Conservation (phyloP, 1,140 invertebrate genomes). For the Procambarus clarkii region DNA sequence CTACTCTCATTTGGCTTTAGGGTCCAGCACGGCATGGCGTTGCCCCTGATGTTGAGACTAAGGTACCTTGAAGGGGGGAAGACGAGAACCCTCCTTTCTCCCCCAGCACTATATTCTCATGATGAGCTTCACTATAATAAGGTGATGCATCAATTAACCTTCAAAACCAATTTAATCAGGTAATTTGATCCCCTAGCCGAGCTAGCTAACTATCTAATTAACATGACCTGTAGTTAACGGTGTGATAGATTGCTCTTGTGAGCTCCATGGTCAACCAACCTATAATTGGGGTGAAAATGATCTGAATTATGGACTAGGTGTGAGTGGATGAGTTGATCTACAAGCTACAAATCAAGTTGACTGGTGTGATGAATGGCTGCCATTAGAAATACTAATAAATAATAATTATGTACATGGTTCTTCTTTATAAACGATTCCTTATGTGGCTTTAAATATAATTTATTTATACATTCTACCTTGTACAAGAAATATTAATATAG, state of each 20-base stretch:
- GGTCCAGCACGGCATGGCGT: background rate
- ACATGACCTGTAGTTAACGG: background rate
- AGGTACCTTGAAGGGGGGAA: background rate
- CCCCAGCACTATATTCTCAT: background rate
- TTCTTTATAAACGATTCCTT: too few relatives aligned
- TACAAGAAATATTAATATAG: too few relatives aligned
- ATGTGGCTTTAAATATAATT: too few relatives aligned
- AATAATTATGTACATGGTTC: too few relatives aligned
- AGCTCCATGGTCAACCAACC: slow-evolving; percentile 1
- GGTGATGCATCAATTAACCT: background rate
- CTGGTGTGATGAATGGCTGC: background rate
- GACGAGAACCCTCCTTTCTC: background rate
- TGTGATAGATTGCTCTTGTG: slow-evolving; percentile 13
- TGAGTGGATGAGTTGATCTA: slow-evolving; percentile 23
- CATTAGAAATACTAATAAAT: too few relatives aligned
- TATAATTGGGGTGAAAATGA: background rate
- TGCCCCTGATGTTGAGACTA: background rate
- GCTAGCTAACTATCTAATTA: slow-evolving; percentile 18
- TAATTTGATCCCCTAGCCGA: background rate
- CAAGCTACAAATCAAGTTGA: slow-evolving; percentile 10
- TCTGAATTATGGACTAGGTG: background rate
- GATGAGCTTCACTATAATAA: slow-evolving; percentile 2
- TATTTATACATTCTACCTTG: too few relatives aligned
- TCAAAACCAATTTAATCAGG: slow-evolving; percentile 33
- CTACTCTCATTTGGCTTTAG: background rate